Percentiles rank a stretch among this genome's conserved stretches.
phyloP scores from a whole-genome alignment of 2,113 vertebrate genomes.

The Otocyon megalotis region DNA sequence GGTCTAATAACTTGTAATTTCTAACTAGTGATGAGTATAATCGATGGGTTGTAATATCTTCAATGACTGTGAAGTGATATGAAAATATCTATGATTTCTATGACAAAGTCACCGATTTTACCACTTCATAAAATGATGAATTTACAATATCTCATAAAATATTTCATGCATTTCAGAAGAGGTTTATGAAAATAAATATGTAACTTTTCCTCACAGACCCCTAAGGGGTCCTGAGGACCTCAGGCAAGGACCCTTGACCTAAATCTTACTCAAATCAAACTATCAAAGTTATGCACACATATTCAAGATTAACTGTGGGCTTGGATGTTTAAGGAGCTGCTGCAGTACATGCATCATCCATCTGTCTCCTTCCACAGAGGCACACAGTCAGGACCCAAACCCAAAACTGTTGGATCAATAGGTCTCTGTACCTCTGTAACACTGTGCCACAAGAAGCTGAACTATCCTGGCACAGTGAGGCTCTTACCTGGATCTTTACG shows the following conservation, averaged over 20 bases:
- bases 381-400: background rate
- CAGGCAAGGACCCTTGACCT: background rate
- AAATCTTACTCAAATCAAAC: slow-evolving; percentile 17
- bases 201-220: background rate
- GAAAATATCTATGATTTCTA: background rate
- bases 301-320: background rate
- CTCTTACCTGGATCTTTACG: background rate
- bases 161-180: slow-evolving; percentile 6
- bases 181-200: slow-evolving; percentile 13
- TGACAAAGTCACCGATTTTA: slow-evolving; percentile 34
- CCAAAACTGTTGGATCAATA: background rate
- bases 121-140: slow-evolving; percentile 17
- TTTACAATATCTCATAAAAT: slow-evolving; percentile 39
- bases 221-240: background rate
- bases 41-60: background rate
- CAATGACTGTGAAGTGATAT: background rate
- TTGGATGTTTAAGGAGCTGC: background rate
- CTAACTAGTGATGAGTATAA: background rate
- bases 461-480: background rate
- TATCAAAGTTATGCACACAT: background rate
- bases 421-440: background rate
- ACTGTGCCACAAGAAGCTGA: background rate
- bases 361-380: background rate
- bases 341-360: too few relatives aligned
- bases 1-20: background rate